Evolutionary conservation across 2,888 invertebrate genomes (phyloP), one percentile per base, ranked within the genome.

Genomic region (Aporophyla lueneburgensis): DNA sequence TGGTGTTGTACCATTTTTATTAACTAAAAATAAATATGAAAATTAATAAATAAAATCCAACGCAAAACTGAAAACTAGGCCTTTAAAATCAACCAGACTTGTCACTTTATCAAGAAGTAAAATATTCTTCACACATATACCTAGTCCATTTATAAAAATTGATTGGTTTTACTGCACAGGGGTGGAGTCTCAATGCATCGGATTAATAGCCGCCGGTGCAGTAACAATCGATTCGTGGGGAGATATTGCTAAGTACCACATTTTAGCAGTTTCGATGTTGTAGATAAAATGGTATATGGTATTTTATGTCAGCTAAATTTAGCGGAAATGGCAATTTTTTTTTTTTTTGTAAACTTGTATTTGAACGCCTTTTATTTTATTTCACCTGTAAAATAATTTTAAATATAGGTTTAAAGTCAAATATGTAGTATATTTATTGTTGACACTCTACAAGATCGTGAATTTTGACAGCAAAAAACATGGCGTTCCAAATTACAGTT

Each of bases 171-270:
- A 80, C 79, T 78, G 75, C 74, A 74, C 75, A 80, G 63, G 81
- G 86, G 87, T 89, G 90, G 87, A 89, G 88, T 90, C 86, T 85
- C 85, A 93, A 92, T 90, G 88, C 87, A 83, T 78, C 85, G 93
- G 92, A 93, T 94, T 94, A 94, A 88, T 81, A 80, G 76, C 62
- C 33, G 62, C 77, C 61, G 80, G 84, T 83, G 87, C 88, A 88
- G 86, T 85, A 78, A 87, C 87, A 78, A 84, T 76, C 84, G 91
- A 92, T 91, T 79, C 88, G 90, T 91, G 91, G 92, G 92, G 93
- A 93, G 93, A 92, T 91, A 89, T 76, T 70, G 85, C 86, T 91
- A 90, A 91, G 88, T 91, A 90, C 85, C 85, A 86, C 89, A 84
- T 91, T 89, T 91, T 91, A 87, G 85, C 85, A 91, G 71, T 89